Base-by-base conservation (phyloP, 2,888 invertebrate species). In the Lycaena phlaeas region DNA sequence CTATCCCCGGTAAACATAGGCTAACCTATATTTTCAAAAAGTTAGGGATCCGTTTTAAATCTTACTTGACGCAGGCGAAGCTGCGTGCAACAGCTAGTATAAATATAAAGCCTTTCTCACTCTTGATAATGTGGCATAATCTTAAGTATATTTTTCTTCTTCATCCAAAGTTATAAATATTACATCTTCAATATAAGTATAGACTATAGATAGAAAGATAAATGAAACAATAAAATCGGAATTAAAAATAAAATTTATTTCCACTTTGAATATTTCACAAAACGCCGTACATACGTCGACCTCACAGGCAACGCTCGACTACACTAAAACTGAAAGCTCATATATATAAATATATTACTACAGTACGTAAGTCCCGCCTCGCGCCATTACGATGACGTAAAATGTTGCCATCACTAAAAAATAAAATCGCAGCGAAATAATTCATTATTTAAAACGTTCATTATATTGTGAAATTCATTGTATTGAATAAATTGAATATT, bases 241-340 rank as follows among this genome's bases (percentile, higher is more conserved):
- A 81, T 82, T 82, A 77, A 82, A 82, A 82, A 81, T 82, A 81
- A 81, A 78, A 73, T 82, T 76, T 82, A 81, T 81, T 81, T 78
- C 73, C 77, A 77, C 66, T 75, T n/a, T 78, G 77, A 73, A 75
- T 72, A 74, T 71, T 68, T 81, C 79, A 77, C 77, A 76, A 40
- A 73, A 70, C 65, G 68, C 62, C 68, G 65, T 57, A 61, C 64
- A 40, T 64, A 59, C 65, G 62, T 57, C 64, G 53, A 58, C 61
- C 58, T 57, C 59, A 52, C 64, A 54, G 64, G 63, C 66, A 56
- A 54, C 54, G 61, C 57, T 49, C 58, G 61, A 60, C 64, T 69
- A 73, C 66, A 55, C 68, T 74, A 75, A 62, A 74, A 81, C 77
- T 73, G 74, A 76, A 79, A 81, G 75, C 79, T 77, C 76, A 69